These are phyloP conservation scores for Micronycteris hirsuta DNA, from an alignment of 2,113 vertebrate genomes.

Conservation along the genomic window DNA sequence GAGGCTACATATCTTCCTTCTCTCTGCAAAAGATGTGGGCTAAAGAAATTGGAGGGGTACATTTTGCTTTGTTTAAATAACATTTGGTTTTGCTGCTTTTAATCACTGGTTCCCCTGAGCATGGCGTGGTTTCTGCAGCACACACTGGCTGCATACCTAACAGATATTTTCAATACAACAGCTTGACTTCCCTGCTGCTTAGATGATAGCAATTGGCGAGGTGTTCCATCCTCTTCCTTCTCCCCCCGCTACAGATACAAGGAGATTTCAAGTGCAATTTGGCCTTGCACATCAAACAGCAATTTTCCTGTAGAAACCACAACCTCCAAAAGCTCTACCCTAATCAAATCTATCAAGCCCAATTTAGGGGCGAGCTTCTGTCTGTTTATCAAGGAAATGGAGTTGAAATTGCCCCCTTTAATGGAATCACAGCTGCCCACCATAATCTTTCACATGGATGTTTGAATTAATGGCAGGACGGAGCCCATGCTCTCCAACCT, in stretches of 20 bases:
- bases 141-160: slow-evolving; percentile 56
- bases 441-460: slow-evolving; percentile 73
- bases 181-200: slow-evolving; percentile 65
- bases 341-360: slow-evolving; percentile 83
- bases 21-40: not conserved
- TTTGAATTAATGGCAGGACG: slow-evolving; percentile 79
- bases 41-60: not conserved
- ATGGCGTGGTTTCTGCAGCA: not conserved
- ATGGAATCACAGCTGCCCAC: slow-evolving; percentile 77
- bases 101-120: slow-evolving; percentile 63
- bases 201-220: slow-evolving; percentile 73
- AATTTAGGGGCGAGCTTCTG: slow-evolving; percentile 74
- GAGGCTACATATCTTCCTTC: not conserved
- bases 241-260: slow-evolving; percentile 50
- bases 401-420: slow-evolving; percentile 81
- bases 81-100: slow-evolving; percentile 65
- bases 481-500: slow-evolving; percentile 74
- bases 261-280: slow-evolving; percentile 74
- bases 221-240: slow-evolving; percentile 54
- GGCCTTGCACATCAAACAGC: slow-evolving; percentile 63
- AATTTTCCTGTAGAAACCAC: slow-evolving; percentile 78
- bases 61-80: slow-evolving; percentile 76
- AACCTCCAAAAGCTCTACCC: slow-evolving; percentile 80
- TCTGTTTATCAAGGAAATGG: slow-evolving; percentile 83
- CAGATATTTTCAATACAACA: slow-evolving; percentile 70